Evolutionary conservation across 2,888 invertebrate species (phyloP), one percentile per base, ranked within the genome.

Genomic region (Drosophila mimica): DNA sequence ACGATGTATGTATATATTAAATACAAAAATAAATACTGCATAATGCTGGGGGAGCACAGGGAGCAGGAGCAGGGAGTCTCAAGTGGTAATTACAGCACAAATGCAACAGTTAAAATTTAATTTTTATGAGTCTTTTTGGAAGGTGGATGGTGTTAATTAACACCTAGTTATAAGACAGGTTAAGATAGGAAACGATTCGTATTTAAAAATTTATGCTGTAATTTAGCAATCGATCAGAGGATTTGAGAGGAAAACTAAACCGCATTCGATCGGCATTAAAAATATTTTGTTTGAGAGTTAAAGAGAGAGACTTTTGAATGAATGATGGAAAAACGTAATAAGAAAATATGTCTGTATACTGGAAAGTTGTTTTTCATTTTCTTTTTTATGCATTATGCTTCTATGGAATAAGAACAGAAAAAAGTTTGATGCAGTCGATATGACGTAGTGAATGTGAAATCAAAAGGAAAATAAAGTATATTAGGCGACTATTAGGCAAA

Each of bases 321-420:
- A 52, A 62, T 59, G 25, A 46, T 46, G 40, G 36, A 33, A 54
- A 58, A 51, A 28, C 25, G 17, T 8, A 38, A 30, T 38, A 54
- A 54, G 33, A 49, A 34, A 48, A 51, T 49, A 33, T 70, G 25
- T 58, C 34, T 76, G 76, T 78, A 63, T 81, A 63, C 58, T 79
- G 69, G 40, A 80, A 64, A 57, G 34, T 56, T 36, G 4, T 52
- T 51, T n/a, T 17, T 25, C 7, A 30, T 33, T 46, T 70, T 60
- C 46, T 28, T 52, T 72, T 63, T 51, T 8, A 81, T 79, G 79
- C 79, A 74, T 53, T 61, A 79, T 77, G 75, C 63, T 76, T 60
- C 58, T 61, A 53, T 66, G 60, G 48, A 46, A 25, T 36, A 52
- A 52, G 52, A 79, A 70, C 68, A 36, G 8, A 81, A 69, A 76